These are phyloP conservation scores for Indicator indicator DNA, from an alignment of 2,113 vertebrate genomes.

Conservation along the genomic window DNA sequence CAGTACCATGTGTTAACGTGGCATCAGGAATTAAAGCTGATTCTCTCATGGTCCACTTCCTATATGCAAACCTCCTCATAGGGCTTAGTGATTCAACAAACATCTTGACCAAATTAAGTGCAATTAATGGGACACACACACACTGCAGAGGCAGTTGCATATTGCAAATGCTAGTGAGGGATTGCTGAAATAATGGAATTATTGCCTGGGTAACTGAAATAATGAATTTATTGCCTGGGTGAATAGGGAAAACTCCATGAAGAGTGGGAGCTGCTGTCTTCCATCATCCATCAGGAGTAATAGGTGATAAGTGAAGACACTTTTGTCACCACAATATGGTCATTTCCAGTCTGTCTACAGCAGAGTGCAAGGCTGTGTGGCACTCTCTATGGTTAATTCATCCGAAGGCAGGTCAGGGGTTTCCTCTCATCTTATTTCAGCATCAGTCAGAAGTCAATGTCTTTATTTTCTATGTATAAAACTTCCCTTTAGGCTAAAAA, in stretches of 20 bases:
- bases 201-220: neutral
- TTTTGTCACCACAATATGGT: accelerated
- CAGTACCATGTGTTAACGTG: neutral
- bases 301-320: neutral
- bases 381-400: neutral
- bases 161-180: neutral
- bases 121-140: neutral
- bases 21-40: neutral
- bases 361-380: neutral
- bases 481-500: neutral
- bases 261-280: neutral
- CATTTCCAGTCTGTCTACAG: neutral
- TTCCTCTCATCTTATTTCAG: neutral
- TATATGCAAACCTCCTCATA: neutral
- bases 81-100: neutral
- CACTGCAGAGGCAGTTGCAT: neutral
- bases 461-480: neutral
- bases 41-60: neutral
- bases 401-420: neutral
- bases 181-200: neutral
- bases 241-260: neutral
- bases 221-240: neutral
- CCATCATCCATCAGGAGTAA: neutral
- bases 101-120: neutral
- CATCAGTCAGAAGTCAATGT: neutral